Evolutionary conservation across 2,113 vertebrate genomes (phyloP).

Genomic region (Psephotus haematonotus): DNA sequence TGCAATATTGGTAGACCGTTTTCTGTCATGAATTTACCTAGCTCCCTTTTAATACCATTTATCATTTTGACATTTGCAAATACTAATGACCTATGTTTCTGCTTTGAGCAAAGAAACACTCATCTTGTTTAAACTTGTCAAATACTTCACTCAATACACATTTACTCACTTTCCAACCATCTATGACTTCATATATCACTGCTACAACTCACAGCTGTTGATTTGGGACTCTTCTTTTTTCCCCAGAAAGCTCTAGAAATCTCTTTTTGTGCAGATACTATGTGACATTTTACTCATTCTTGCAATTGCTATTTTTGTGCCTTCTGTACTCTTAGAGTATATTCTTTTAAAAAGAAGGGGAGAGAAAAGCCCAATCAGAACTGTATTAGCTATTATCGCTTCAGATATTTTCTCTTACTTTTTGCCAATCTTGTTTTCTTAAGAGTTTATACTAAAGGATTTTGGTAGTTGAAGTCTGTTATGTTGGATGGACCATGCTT

Average conservation of each 20-base stretch:
- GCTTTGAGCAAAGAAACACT: not conserved
- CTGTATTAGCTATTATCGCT: not conserved
- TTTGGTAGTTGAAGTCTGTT: not conserved
- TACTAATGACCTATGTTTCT: not conserved
- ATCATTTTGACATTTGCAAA: not conserved
- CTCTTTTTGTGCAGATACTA: not conserved
- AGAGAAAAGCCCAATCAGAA: not conserved
- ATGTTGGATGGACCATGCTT: not conserved
- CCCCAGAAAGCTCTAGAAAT: not conserved
- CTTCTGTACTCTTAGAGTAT: not conserved
- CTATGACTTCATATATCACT: not conserved
- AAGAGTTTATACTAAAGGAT: not conserved
- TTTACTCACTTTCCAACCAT: not conserved
- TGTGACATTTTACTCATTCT: not conserved
- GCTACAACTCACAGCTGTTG: not conserved
- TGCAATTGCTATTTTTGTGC: not conserved
- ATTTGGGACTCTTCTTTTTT: not conserved
- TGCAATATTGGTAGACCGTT: not conserved
- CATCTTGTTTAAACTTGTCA: not conserved
- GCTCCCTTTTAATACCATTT: not conserved
- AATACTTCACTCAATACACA: not conserved
- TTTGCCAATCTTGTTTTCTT: not conserved
- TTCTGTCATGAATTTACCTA: not conserved
- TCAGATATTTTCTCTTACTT: not conserved
- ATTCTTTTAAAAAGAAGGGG: not conserved